A percentile compares a stretch with the other conserved stretches of the same genome.
Evolutionary conservation across 2,113 vertebrate genomes (phyloP).

Genomic region (Emydura subglobosa): DNA sequence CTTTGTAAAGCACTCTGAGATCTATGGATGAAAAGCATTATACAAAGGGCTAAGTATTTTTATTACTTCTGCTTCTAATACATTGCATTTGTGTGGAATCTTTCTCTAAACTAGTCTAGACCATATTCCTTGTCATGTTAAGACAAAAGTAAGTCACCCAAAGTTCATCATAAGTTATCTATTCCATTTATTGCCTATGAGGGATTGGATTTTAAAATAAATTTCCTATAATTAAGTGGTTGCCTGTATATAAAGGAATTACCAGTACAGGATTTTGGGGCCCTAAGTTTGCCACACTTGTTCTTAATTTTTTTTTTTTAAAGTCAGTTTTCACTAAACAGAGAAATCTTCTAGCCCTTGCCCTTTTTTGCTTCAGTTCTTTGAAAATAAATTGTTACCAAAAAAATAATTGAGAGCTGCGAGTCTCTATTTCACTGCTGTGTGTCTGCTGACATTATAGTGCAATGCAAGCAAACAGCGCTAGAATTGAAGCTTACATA

Average conservation of each 20-base stretch:
- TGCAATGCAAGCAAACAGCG: constrained; percentile 20
- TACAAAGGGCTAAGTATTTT: neutral
- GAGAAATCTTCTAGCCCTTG: neutral
- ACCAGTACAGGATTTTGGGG: neutral
- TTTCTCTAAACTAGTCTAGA: too few relatives aligned
- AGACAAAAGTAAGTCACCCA: neutral
- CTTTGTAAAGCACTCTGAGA: neutral
- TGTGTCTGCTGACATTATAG: neutral
- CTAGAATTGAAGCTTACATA: constrained; percentile 20
- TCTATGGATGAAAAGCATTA: neutral
- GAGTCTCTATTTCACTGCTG: neutral
- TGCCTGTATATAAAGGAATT: neutral
- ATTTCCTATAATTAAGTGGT: neutral
- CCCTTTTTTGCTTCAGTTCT: neutral
- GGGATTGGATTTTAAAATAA: neutral
- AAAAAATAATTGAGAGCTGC: rapidly evolving
- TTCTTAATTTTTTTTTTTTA: neutral
- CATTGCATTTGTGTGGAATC: neutral
- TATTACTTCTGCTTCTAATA: neutral
- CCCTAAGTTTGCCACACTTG: neutral
- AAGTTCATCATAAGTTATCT: rapidly evolving
- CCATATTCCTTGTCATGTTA: rapidly evolving
- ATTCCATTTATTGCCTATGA: neutral
- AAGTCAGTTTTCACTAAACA: neutral
- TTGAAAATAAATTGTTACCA: neutral